Conservation (phyloP, 1,140 invertebrate species). For the Danaus melanippus region DNA sequence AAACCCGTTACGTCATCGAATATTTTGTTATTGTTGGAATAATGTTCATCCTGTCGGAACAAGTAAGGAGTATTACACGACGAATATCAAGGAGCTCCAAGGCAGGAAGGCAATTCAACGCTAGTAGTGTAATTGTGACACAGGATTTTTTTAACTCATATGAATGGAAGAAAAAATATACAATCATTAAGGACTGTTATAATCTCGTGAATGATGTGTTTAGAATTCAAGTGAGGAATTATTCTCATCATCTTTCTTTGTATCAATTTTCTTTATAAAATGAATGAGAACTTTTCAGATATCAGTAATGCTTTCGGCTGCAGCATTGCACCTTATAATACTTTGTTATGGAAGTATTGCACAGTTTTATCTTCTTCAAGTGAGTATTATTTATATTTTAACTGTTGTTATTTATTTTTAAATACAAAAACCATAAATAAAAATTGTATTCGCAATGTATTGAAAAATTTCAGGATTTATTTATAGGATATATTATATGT, state of each 20-base stretch:
- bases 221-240: slow-evolving; percentile 26
- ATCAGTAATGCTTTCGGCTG: slow-evolving; percentile 13
- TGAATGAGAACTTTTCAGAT: slow-evolving; percentile 21
- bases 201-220: slow-evolving; percentile 27
- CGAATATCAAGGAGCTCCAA: slow-evolving; percentile 8
- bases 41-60: slow-evolving; percentile 17
- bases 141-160: slow-evolving; percentile 14
- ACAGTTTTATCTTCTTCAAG: neutral
- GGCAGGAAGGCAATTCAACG: neutral
- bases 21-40: slow-evolving; percentile 16
- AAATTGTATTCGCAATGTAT: too few species aligned
- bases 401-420: slow-evolving; percentile 7
- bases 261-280: neutral
- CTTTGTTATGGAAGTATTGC: slow-evolving; percentile 2
- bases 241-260: neutral
- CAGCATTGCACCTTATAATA: slow-evolving; percentile 8
- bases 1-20: slow-evolving; percentile 20
- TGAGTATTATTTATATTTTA: slow-evolving; percentile 4
- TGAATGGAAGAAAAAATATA: slow-evolving; percentile 22
- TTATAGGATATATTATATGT: slow-evolving; percentile 1
- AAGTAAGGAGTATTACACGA: slow-evolving; percentile 16
- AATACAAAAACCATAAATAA: slow-evolving; percentile 4
- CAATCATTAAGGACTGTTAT: slow-evolving; percentile 22
- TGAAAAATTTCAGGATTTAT: too few species aligned
- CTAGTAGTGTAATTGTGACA: neutral